These are phyloP conservation scores for Sapayoa aenigma DNA, from an alignment of 2,113 vertebrate species.

Conservation along the genomic window DNA sequence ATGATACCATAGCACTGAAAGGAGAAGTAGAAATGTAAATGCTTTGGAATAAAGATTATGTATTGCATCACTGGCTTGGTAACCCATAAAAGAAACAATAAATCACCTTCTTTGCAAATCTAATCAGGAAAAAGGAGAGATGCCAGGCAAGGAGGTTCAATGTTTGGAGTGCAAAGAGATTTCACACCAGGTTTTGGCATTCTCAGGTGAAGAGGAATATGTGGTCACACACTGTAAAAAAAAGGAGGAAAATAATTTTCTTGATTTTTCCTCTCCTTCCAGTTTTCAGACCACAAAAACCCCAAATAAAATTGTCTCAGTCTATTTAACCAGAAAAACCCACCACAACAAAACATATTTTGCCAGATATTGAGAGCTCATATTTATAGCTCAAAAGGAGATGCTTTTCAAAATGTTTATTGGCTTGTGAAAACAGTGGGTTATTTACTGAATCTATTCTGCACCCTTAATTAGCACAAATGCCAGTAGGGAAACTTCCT, in stretches of 20 bases:
- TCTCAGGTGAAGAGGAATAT: not conserved
- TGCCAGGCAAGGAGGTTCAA: not conserved
- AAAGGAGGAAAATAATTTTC: not conserved
- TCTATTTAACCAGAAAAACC: not conserved
- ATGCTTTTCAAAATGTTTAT: slow-evolving; percentile 27
- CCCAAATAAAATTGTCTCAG: not conserved
- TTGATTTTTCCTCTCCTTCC: not conserved
- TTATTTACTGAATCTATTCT: slow-evolving; percentile 31
- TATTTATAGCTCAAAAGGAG: slow-evolving; percentile 12
- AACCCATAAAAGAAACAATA: not conserved
- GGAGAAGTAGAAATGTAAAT: not conserved
- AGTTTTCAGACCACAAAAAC: not conserved
- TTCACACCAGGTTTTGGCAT: not conserved
- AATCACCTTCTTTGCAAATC: not conserved
- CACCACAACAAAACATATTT: not conserved
- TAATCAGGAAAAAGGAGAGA: not conserved
- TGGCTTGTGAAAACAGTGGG: slow-evolving; percentile 17
- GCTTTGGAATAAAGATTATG: not conserved
- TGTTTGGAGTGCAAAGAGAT: not conserved
- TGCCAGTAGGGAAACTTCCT: slow-evolving; percentile 51
- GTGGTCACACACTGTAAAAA: not conserved
- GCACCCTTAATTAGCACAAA: slow-evolving; percentile 41
- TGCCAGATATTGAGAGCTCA: not conserved
- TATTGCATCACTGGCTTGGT: not conserved
- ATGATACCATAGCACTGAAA: not conserved